phyloP scores from a whole-genome alignment of 2,113 vertebrate species.

The Craseonycteris thonglongyai region DNA sequence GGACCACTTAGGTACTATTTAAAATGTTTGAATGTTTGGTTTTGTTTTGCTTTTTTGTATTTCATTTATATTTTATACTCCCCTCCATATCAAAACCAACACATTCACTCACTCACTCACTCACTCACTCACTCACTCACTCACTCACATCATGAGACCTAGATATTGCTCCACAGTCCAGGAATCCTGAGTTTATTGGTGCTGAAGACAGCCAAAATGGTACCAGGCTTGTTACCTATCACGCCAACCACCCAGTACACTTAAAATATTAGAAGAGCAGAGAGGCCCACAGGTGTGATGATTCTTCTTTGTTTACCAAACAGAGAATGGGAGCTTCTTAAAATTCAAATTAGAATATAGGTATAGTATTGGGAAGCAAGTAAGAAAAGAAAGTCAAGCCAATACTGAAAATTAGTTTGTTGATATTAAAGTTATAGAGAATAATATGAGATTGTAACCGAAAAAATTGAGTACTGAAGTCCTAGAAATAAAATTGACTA shows the following conservation, averaged over 20 bases:
- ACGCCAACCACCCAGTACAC: not conserved
- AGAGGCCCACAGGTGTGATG: not conserved
- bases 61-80: not conserved
- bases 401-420: not conserved
- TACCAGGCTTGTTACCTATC: not conserved
- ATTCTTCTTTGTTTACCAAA: conserved; percentile 12
- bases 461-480: not conserved
- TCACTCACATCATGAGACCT: not conserved
- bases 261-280: not conserved
- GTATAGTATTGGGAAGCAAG: not conserved
- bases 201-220: not conserved
- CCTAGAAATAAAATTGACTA: not conserved
- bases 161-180: not conserved
- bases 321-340: not conserved
- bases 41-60: not conserved
- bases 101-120: no score
- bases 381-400: not conserved
- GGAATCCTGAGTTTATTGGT: not conserved
- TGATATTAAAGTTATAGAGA: not conserved
- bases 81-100: not conserved
- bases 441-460: not conserved
- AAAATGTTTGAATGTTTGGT: not conserved
- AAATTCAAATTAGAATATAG: not conserved
- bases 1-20: not conserved
- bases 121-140: not conserved